A percentile compares a stretch with the other conserved stretches of the same genome.
Conservation (phyloP, 2,888 invertebrate species). For the Lamellibrachia columna region DNA sequence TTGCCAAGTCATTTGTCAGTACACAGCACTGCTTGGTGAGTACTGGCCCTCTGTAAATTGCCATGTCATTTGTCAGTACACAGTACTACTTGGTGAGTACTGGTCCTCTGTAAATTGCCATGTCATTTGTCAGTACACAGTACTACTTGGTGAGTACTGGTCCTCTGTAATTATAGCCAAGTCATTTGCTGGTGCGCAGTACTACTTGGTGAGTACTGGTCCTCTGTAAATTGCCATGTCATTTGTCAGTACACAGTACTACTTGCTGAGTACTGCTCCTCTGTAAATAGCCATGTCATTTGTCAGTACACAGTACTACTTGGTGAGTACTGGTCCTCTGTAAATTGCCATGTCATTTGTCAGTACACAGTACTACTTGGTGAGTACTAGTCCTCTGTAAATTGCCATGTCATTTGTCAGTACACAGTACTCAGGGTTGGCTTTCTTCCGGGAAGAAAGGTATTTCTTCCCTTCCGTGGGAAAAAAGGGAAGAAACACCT, state of each 20-base stretch:
- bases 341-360: neutral
- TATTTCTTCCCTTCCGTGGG: no score
- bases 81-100: slow-evolving; percentile 29
- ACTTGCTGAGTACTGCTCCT: slow-evolving; percentile 26
- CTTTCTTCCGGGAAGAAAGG: no score
- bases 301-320: no score
- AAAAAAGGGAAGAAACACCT: no score
- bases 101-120: neutral
- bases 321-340: slow-evolving; percentile 27
- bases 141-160: neutral
- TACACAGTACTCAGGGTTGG: slow-evolving; percentile 26
- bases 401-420: neutral
- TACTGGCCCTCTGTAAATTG: no score
- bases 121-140: slow-evolving; percentile 9
- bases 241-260: no score
- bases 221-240: no score
- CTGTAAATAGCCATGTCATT: no score
- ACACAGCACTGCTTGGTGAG: no score
- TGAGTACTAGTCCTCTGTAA: neutral
- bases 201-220: no score
- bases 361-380: slow-evolving; percentile 20
- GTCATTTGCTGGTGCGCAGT: neutral
- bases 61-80: no score
- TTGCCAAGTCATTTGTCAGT: no score
- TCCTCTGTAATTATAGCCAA: neutral